Evolutionary conservation across 2,888 invertebrate species (phyloP).

Genomic region (Xanthorhoe spadicearia): DNA sequence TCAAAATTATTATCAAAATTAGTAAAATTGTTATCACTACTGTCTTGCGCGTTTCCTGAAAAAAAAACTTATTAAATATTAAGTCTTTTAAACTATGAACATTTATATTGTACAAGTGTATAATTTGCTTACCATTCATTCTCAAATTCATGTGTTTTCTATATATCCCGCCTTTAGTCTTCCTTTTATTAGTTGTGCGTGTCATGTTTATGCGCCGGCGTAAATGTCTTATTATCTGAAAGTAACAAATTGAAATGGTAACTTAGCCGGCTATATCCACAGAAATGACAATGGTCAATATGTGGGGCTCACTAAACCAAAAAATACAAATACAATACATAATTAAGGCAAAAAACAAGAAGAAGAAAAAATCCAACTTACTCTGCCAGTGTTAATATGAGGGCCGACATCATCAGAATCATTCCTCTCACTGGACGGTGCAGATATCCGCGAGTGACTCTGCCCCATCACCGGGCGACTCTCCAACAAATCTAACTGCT

Average conservation of each 20-base stretch:
- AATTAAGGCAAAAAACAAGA: too few relatives aligned
- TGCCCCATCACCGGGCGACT: background rate
- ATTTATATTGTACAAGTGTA: background rate
- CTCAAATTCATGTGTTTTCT: conserved; percentile 71
- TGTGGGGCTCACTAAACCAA: too few relatives aligned
- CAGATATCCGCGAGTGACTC: conserved; percentile 1
- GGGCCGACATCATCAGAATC: background rate
- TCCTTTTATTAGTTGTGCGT: conserved; percentile 69
- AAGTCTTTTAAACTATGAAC: background rate
- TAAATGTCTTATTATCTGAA: conserved; percentile 73
- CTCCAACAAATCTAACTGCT: background rate
- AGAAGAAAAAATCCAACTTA: too few relatives aligned
- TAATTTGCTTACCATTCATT: conserved; percentile 62
- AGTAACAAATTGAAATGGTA: too few relatives aligned
- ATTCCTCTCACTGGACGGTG: background rate
- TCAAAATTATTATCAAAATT: conserved; percentile 64
- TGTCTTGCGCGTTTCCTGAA: conserved; percentile 37
- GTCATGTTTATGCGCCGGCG: conserved; percentile 74
- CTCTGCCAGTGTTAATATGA: conserved; percentile 9
- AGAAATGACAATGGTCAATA: too few relatives aligned
- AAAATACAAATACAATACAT: too few relatives aligned
- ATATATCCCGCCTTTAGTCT: conserved; percentile 74
- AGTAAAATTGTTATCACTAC: conserved; percentile 46
- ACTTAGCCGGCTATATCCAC: too few relatives aligned
- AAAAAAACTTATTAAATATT: conserved; percentile 5